Percentiles rank a stretch among this genome's conserved stretches.
phyloP scores from a whole-genome alignment of 1,140 invertebrate species.

The Platorchestia sp. region DNA sequence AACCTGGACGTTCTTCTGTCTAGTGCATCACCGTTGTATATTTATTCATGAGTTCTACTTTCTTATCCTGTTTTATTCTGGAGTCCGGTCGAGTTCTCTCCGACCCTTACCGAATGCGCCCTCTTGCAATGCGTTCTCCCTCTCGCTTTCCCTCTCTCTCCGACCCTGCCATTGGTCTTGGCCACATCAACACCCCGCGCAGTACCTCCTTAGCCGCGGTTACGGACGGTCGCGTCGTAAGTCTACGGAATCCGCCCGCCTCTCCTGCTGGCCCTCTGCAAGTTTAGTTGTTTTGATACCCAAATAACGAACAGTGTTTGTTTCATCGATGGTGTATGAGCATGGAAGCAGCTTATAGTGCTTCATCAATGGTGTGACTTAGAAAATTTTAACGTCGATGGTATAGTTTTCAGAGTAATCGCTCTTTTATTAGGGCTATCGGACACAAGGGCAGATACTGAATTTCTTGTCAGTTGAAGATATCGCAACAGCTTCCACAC shows the following conservation, averaged over 20 bases:
- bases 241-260: constrained; percentile 31
- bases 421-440: background rate
- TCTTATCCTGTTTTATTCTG: background rate
- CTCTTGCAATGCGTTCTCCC: background rate
- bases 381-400: background rate
- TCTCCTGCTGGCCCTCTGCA: background rate
- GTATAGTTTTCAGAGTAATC: background rate
- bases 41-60: background rate
- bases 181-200: constrained; percentile 10
- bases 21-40: background rate
- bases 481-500: background rate
- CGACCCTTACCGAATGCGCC: background rate
- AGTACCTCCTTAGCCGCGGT: background rate
- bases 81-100: background rate
- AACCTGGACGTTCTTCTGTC: background rate
- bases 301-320: background rate
- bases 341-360: background rate
- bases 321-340: background rate
- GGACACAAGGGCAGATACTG: background rate
- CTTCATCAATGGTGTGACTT: background rate
- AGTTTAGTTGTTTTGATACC: constrained; percentile 5
- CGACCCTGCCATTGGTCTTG: constrained; percentile 41
- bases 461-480: background rate
- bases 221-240: background rate
- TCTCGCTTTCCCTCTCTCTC: constrained; percentile 45